Percentiles rank a stretch among this genome's conserved stretches.
Evolutionary conservation across 2,888 invertebrate species (phyloP).

Genomic region (Junonia oenone): DNA sequence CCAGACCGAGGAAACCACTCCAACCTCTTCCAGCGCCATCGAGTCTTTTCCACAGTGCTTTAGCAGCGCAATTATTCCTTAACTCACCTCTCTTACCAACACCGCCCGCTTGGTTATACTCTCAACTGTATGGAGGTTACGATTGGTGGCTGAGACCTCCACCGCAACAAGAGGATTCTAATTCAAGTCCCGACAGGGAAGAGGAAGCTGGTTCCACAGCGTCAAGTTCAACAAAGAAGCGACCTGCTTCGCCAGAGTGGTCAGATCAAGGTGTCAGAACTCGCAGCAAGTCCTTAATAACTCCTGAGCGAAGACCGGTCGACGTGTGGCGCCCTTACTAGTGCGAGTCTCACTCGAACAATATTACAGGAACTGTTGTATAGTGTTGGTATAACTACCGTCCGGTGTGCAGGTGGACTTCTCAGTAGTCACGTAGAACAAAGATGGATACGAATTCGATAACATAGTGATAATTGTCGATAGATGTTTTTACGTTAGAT

Average conservation of each 20-base stretch:
- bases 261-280: slow-evolving; percentile 63
- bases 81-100: slow-evolving; percentile 87
- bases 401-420: slow-evolving; percentile 35
- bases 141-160: slow-evolving; percentile 84
- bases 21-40: slow-evolving; percentile 71
- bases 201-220: slow-evolving; percentile 55
- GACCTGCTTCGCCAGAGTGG: slow-evolving; percentile 78
- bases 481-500: slow-evolving; percentile 73
- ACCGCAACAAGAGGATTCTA: slow-evolving; percentile 61
- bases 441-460: slow-evolving; percentile 48
- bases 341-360: slow-evolving; percentile 21
- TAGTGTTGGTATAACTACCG: slow-evolving; percentile 48
- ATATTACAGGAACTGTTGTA: slow-evolving; percentile 35
- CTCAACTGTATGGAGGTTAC: slow-evolving; percentile 85
- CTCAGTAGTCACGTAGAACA: slow-evolving; percentile 33
- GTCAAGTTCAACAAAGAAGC: slow-evolving; percentile 67
- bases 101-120: slow-evolving; percentile 88
- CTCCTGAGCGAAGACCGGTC: slow-evolving; percentile 75
- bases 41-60: slow-evolving; percentile 66
- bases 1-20: slow-evolving; percentile 62
- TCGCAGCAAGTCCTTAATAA: slow-evolving; percentile 64
- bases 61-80: slow-evolving; percentile 85
- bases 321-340: slow-evolving; percentile 90
- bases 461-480: slow-evolving; percentile 57
- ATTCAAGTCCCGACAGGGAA: slow-evolving; percentile 67